A percentile compares a stretch with the other conserved stretches of the same genome.
These are phyloP conservation scores for Chrysogorgia sp. DNA, from an alignment of 92 coral and sea anemone species.

Conservation along the genomic window DNA sequence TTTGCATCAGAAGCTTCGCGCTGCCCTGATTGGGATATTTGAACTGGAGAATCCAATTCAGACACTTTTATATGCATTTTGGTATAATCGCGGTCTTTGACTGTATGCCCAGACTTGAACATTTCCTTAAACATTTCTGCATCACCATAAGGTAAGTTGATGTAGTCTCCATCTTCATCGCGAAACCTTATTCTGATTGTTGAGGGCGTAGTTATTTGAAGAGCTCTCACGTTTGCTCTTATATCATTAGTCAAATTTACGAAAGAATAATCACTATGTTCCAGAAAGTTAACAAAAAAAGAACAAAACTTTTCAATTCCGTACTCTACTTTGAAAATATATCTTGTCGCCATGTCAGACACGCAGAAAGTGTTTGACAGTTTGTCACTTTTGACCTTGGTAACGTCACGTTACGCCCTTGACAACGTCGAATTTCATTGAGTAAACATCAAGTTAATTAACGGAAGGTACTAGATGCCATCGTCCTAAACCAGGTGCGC, in stretches of 20 bases:
- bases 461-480: too few relatives aligned
- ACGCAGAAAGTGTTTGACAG: too few relatives aligned
- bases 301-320: too few relatives aligned
- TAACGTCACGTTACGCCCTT: too few relatives aligned
- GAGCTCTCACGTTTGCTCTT: conserved; percentile 8
- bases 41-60: not conserved
- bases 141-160: too few relatives aligned
- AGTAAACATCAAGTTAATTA: too few relatives aligned
- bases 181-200: conserved; percentile 20
- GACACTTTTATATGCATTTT: not conserved
- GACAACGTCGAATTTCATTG: too few relatives aligned
- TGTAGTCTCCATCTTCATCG: conserved; percentile 25
- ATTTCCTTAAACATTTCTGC: not conserved
- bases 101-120: not conserved
- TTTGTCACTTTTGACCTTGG: too few relatives aligned
- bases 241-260: conserved; percentile 20
- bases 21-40: not conserved
- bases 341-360: too few relatives aligned
- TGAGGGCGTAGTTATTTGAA: not conserved
- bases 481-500: too few relatives aligned
- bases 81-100: not conserved
- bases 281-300: conserved; percentile 8
- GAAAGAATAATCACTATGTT: conserved; percentile 12
- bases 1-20: not conserved
- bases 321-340: too few relatives aligned